Base-by-base conservation (phyloP, 1,140 invertebrate genomes). In the Dendroctonus valens region DNA sequence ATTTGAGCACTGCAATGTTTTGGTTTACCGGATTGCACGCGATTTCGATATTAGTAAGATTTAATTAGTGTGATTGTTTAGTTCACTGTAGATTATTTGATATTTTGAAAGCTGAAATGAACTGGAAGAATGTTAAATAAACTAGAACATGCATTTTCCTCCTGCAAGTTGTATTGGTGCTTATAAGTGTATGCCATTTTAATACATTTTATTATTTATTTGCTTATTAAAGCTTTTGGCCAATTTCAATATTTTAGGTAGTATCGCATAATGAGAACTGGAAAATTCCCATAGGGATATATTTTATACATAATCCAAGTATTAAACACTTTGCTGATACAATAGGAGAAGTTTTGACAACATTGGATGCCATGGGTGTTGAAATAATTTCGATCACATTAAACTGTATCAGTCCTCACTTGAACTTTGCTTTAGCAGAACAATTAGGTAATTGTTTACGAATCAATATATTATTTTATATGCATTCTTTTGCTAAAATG, bases 321-420 rank as follows among this genome's bases (percentile, higher is more conserved):
- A 59, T 66, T 11, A 66, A 66, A 66, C 41, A 59, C n/a, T 53
- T 59, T 44, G 55, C 57, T 4, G 57, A 66, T 48, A 54, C 41
- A 9, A 48, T 66, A 44, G 49, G 51, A n/a, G 57, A 66, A 40
- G 46, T n/a, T 9, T 46, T 66, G 44, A 46, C n/a, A 26, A 26
- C 5, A 41, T 57, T 66, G 15, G 7, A 60, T 38, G 57, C 52
- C 12, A 48, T 46, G 4, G 57, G 46, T 6, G 49, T 66, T 39
- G 8, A 59, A 11, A 59, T 66, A 14, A 46, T 59, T 59, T 66
- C 64, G 6, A 6, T 66, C 7, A 66, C 55, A 39, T 44, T 60
- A 9, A 59, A 60, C 49, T 44, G 55, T 8, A 38, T 40, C 11
- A 53, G 49, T 46, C 46, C 57, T 5, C 51, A 59, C 40, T 26